A percentile compares a stretch with the other conserved stretches of the same genome.
phyloP scores from a whole-genome alignment of 2,888 invertebrate species.

The Trachelus iudaicus region DNA sequence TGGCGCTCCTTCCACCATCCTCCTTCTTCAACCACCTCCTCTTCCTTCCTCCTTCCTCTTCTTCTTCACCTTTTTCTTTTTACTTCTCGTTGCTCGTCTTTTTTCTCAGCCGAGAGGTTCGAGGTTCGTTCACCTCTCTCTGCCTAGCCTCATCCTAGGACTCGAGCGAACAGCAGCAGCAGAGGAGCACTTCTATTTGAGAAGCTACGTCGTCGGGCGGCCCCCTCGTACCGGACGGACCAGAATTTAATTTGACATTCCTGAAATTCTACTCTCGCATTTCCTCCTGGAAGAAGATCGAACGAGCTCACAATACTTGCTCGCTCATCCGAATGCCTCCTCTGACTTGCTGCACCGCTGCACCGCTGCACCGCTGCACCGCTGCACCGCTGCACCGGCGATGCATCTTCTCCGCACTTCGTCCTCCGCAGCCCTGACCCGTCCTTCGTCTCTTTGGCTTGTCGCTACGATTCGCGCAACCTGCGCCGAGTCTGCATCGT shows the following conservation, averaged over 20 bases:
- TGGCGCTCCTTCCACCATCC: slow-evolving; percentile 11
- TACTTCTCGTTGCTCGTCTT: slow-evolving; percentile 47
- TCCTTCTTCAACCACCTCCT: slow-evolving; percentile 29
- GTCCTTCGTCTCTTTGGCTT: too few relatives aligned
- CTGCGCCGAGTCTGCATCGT: too few relatives aligned
- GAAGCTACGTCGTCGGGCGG: slow-evolving; percentile 30
- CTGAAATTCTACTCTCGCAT: slow-evolving; percentile 38
- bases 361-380: too few relatives aligned
- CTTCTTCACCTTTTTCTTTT: slow-evolving; percentile 22
- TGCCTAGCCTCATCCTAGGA: slow-evolving; percentile 37
- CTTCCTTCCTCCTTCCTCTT: slow-evolving; percentile 26
- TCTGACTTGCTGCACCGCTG: too few relatives aligned
- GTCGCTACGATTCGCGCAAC: too few relatives aligned
- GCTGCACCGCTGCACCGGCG: too few relatives aligned
- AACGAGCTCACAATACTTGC: neutral
- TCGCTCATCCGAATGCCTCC: neutral
- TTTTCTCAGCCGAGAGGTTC: slow-evolving; percentile 48
- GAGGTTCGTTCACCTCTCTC: slow-evolving; percentile 64
- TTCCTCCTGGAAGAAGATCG: slow-evolving; percentile 6
- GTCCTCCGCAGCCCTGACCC: too few relatives aligned
- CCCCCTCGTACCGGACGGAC: slow-evolving; percentile 33
- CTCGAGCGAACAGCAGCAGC: slow-evolving; percentile 12
- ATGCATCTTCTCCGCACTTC: too few relatives aligned
- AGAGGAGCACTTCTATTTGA: slow-evolving; percentile 36
- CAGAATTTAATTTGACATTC: slow-evolving; percentile 57